Evolutionary conservation across 2,888 invertebrate species (phyloP).

Genomic region (Oligia fasciuncula): DNA sequence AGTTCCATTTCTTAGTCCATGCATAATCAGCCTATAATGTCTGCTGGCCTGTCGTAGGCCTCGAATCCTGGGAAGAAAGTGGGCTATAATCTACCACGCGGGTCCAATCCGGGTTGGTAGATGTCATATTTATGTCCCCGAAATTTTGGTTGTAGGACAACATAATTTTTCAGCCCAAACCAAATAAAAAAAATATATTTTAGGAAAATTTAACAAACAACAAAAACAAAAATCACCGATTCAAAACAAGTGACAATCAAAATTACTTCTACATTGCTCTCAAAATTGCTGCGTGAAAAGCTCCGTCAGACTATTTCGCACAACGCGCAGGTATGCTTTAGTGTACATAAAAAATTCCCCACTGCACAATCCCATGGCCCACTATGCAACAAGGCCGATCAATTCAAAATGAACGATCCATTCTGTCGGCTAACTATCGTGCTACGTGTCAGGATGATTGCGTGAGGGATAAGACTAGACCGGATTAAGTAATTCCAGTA

Average conservation of each 20-base stretch:
- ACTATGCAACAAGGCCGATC: constrained; percentile 37
- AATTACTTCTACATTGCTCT: background rate
- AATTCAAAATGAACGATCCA: constrained; percentile 38
- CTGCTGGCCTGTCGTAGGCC: no score
- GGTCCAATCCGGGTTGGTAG: background rate
- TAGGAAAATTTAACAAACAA: background rate
- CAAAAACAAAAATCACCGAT: background rate
- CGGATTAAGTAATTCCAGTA: constrained; percentile 59
- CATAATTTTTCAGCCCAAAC: rapidly evolving
- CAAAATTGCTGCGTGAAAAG: background rate
- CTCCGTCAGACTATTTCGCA: background rate
- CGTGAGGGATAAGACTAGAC: constrained; percentile 52
- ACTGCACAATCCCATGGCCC: constrained; percentile 5
- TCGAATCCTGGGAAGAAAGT: background rate
- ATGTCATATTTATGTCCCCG: no score
- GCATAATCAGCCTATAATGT: no score
- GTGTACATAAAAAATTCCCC: background rate
- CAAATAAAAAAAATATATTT: no score
- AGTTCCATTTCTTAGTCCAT: background rate
- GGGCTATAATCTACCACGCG: background rate
- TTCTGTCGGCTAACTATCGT: constrained; percentile 41
- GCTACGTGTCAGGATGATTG: constrained; percentile 61
- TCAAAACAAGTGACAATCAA: background rate
- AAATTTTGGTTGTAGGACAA: background rate
- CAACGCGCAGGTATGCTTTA: background rate